Evolutionary conservation across 2,113 vertebrate genomes (phyloP).

Genomic region (Dicerorhinus sumatrensis): DNA sequence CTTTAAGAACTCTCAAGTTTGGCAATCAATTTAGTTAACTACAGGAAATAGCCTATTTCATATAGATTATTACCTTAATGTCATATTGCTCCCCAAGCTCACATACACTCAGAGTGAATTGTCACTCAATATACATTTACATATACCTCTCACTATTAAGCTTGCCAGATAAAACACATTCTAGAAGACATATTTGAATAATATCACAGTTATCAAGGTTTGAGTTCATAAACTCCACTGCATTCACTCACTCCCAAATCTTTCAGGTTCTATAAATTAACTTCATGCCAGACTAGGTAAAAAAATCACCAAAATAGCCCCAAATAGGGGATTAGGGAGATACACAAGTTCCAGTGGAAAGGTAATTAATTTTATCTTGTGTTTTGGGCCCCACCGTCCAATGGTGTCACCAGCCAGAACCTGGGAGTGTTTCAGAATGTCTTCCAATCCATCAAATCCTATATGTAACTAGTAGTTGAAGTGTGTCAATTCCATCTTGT

Average conservation of each 20-base stretch:
- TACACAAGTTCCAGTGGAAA: neutral
- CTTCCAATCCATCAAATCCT: neutral
- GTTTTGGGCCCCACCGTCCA: neutral
- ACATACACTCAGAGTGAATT: conserved; percentile 8
- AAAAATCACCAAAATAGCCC: neutral
- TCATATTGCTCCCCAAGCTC: conserved; percentile 66
- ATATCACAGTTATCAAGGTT: conserved; percentile 39
- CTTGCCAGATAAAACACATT: conserved; percentile 59
- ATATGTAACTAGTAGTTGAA: neutral
- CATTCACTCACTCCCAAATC: neutral
- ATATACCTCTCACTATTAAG: conserved; percentile 1
- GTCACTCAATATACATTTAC: conserved; percentile 44
- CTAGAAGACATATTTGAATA: neutral
- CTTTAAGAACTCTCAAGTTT: conserved; percentile 74
- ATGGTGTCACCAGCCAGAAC: neutral
- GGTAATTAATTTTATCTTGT: neutral
- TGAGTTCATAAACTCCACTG: neutral
- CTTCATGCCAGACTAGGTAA: neutral
- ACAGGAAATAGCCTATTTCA: conserved; percentile 69
- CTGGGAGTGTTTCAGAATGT: neutral
- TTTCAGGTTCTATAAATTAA: neutral
- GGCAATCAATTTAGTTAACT: conserved; percentile 74
- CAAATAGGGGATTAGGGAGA: accelerated
- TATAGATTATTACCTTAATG: conserved; percentile 77
- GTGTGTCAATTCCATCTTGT: neutral